Conservation (phyloP, 2,113 vertebrate species). For the Leuciscus idus region DNA sequence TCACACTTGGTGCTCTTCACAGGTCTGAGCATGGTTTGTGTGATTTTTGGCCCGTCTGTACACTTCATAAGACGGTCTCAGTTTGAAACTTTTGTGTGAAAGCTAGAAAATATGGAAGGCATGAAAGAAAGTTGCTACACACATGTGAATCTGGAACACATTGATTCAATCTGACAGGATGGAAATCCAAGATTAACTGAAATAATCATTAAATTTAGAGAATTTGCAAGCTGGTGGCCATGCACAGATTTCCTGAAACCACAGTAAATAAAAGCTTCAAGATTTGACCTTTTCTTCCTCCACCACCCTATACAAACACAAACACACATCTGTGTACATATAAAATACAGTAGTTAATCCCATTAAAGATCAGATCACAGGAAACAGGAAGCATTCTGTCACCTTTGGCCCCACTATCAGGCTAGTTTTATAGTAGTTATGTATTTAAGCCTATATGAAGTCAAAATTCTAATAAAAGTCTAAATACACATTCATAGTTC, state of each 20-base stretch:
- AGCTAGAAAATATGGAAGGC: too few relatives aligned
- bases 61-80: too few relatives aligned
- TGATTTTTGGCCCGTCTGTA: too few relatives aligned
- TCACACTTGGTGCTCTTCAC: too few relatives aligned
- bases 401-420: too few relatives aligned
- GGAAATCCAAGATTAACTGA: conserved; percentile 8
- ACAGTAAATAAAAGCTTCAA: conserved; percentile 1
- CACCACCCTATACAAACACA: background rate
- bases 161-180: conserved; percentile 17
- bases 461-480: too few relatives aligned
- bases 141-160: background rate
- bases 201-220: background rate
- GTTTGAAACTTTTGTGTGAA: too few relatives aligned
- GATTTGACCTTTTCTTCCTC: background rate
- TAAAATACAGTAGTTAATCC: conserved; percentile 6
- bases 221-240: conserved; percentile 1
- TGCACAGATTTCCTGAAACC: conserved; percentile 3
- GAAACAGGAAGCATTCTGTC: too few relatives aligned
- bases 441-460: too few relatives aligned
- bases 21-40: too few relatives aligned
- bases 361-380: background rate
- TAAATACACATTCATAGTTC: too few relatives aligned
- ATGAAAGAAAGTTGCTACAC: background rate
- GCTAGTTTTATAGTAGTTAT: too few relatives aligned
- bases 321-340: background rate